Conservation (phyloP, 2,888 invertebrate genomes). For the Pandemis cinnamomeana region DNA sequence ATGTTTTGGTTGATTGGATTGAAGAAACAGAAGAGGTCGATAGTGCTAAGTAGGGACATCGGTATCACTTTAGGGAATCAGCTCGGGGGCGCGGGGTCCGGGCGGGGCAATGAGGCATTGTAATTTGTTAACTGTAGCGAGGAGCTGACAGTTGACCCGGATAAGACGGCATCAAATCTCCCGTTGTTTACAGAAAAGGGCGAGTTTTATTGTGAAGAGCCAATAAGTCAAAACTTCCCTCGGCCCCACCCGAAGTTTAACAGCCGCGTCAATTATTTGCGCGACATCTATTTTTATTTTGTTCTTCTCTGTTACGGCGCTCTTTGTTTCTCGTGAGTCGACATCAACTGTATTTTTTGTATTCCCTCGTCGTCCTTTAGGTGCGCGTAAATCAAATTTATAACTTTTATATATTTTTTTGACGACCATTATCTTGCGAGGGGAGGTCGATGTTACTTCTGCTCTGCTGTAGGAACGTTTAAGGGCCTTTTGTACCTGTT, state of each 20-base stretch:
- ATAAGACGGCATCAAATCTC: constrained; percentile 41
- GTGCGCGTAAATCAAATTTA: constrained; percentile 42
- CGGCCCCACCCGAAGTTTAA: constrained; percentile 52
- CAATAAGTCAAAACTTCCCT: constrained; percentile 57
- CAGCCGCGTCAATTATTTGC: constrained; percentile 59
- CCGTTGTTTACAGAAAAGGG: constrained; percentile 51
- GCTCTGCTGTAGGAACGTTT: constrained; percentile 21
- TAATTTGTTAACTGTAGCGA: constrained; percentile 40
- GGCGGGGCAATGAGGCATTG: constrained; percentile 34
- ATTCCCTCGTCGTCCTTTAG: constrained; percentile 39
- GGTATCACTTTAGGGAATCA: constrained; percentile 32
- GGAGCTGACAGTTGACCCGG: constrained; percentile 42
- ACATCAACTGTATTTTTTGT: constrained; percentile 46
- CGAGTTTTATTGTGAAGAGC: constrained; percentile 47
- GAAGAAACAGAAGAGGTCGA: constrained; percentile 20
- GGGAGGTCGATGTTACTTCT: constrained; percentile 35
- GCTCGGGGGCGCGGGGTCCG: constrained; percentile 10
- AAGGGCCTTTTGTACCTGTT: constrained; percentile 7
- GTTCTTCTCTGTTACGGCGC: constrained; percentile 45
- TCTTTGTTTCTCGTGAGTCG: constrained; percentile 53
- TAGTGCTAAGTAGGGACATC: constrained; percentile 27
- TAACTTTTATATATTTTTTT: constrained; percentile 41
- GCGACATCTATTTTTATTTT: constrained; percentile 60
- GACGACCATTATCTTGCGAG: constrained; percentile 40
- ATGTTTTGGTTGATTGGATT: constrained; percentile 20